Base-by-base conservation (phyloP, 2,113 vertebrate genomes). In the Sigmodon hispidus region DNA sequence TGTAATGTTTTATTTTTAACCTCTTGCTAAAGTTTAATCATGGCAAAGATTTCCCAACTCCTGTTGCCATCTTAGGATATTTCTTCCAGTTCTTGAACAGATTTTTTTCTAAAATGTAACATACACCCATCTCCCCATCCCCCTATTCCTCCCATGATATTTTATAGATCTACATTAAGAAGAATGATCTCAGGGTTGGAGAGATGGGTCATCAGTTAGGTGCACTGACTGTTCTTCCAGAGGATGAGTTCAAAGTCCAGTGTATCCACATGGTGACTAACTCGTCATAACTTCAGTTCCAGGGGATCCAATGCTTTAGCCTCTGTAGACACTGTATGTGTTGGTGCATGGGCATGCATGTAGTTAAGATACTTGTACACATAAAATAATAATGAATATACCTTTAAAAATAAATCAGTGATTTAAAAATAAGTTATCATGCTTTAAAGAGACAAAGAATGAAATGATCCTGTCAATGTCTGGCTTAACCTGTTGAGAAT, bases 21-120 rank as follows among this genome's bases (percentile, higher is more conserved):
- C 84, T 95, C 59, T 94, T 40, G 45, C 29, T 94, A 1, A 87
- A 89, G 65, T 84, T 87, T 87, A 31, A 19, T 17, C 70, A 70
- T 85, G 79, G 73, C 45, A 19, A 94, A 77, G 34, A 57, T 88
- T 94, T 88, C 40, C 79, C 77, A 48, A 1, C n/a, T 59, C 26
- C 80, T 8, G 17, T 50, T 72, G 24, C 87, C 86, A 89, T 52
- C 76, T 87, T 84, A 36, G 50, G 72, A 45, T n/a, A 72, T 89
- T 89, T 88, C 92, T 96, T 96, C 83, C 69, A 67, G 87, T 89
- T 63, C 96, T 93, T 93, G 83, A 73, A 91, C 76, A 19, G 65
- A 34, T 24, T 52, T 55, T 22, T 96, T 94, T 91, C 75, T 80
- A 86, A n/a, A 91, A 73, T 84, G 48, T 22, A 10, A 9, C n/a